These are phyloP conservation scores for Hylaeus anthracinus DNA, from an alignment of 1,140 invertebrate species.

Conservation along the genomic window DNA sequence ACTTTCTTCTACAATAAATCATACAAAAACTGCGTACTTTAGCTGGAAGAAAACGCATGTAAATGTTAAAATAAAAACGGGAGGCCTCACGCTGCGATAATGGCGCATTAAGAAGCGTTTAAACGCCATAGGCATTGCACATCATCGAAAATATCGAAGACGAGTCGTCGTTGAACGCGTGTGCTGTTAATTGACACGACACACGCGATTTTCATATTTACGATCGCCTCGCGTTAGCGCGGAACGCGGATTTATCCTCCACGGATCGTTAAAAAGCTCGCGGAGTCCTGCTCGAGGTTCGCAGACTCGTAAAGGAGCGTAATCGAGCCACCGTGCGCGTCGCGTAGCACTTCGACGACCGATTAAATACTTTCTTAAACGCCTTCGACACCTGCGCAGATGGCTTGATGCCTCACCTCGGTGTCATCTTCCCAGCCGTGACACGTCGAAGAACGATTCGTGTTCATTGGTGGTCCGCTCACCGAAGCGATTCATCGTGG, in stretches of 20 bases:
- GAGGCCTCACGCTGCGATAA: constrained; percentile 18
- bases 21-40: no score
- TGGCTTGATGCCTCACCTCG: constrained; percentile 20
- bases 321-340: constrained; percentile 36
- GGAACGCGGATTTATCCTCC: background rate
- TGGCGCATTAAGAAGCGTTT: constrained; percentile 27
- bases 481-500: background rate
- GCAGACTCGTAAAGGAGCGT: constrained; percentile 4
- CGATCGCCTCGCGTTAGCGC: background rate
- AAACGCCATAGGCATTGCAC: constrained; percentile 20
- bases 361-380: constrained; percentile 33
- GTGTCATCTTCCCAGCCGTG: background rate
- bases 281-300: background rate
- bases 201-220: constrained; percentile 43
- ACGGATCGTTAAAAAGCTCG: constrained; percentile 5
- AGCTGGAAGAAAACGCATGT: no score
- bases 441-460: background rate
- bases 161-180: constrained; percentile 8
- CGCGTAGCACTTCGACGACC: background rate
- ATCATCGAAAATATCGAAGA: constrained; percentile 18
- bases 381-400: constrained; percentile 14
- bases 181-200: constrained; percentile 25
- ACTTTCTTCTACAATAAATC: no score
- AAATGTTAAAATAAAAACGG: no score
- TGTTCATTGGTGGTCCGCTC: constrained; percentile 1